Evolutionary conservation across 2,888 invertebrate species (phyloP), one percentile per base, ranked within the genome.

Genomic region (Tetramorium bicarinatum): DNA sequence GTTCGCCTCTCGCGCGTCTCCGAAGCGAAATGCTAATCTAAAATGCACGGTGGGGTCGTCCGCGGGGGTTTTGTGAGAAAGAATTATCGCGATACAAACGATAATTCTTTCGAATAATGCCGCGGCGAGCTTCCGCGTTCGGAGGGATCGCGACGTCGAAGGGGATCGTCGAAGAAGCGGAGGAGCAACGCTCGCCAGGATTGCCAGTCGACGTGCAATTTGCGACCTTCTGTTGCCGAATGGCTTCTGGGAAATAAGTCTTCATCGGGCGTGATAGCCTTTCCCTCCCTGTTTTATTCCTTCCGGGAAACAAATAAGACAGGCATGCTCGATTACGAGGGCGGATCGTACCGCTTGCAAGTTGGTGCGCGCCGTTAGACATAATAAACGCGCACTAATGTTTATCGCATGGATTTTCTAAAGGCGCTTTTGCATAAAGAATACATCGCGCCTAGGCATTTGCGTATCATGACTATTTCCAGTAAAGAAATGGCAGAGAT

Each of bases 21-120:
- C 75, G 52, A 72, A 18, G 74, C 81, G 52, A n/a, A 72, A 81
- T 75, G 75, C 34, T 80, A 80, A 80, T 80, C 59, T 67, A 54
- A 77, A 72, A 69, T 59, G 66, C 52, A 11, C 13, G 41, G 71
- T 18, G 71, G 25, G 71, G 79, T 71, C 79, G 49, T 59, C 47
- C 34, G 71, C 7, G 79, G 21, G 21, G 34, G 15, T 59, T 79
- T 80, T 71, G 71, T 80, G 79, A 80, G 71, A 80, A 71, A 71
- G 59, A 80, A 80, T 77, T n/a, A 77, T 80, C 18, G 59, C 71
- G 79, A 75, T 75, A 75, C 21, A 11, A n/a, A 9, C 25, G 62
- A 79, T 61, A 71, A 80, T 80, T 80, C 59, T 41, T 71, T 61
- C 71, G 38, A 80, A 71, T 80, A 71, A 71, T 56, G 15, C 77